Evolutionary conservation across 2,888 invertebrate genomes (phyloP), one percentile per base, ranked within the genome.

Genomic region (Caenorhabditis sp.): DNA sequence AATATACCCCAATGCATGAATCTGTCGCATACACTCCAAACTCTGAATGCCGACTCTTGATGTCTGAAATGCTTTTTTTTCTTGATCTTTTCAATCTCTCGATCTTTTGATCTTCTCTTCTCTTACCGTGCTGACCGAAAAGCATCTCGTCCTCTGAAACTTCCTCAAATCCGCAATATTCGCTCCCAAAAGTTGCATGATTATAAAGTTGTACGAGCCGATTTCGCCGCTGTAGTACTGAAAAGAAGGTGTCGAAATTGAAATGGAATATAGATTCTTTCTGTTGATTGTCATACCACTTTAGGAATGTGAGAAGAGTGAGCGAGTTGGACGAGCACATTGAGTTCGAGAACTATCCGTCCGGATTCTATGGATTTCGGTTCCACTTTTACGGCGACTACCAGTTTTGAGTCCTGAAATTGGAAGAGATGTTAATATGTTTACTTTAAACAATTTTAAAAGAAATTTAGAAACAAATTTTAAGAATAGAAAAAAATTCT

Each of bases 341-440:
- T 84, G 51, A 88, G 84, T 53, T 90, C 89, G 18, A 90, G 81
- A 26, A 90, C 84, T 88, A 90, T 90, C 35, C 89, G 74, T 18
- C 81, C 86, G 13, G 89, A 80, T 55, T 89, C 89, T 20, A 72
- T 62, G 15, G 81, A 70, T 11, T 72, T 62, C 20, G 83, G 78
- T 18, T 89, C 90, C 18, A 90, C 88, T 65, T 90, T 90, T 24
- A 90, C 85, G 1, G 90, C 90, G 24, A 90, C 87, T 24, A 80
- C 77, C 5, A 72, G 18, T 51, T 80, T 71, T 13, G 77, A 24
- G 9, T 77, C 68, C 67, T 77, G 74, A 28, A 60, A 70, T 20
- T n/a, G n/a, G n/a, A n/a, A n/a, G n/a, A n/a, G n/a, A n/a, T n/a
- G n/a, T n/a, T n/a, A n/a, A n/a, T n/a, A n/a, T n/a, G n/a, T n/a